Evolutionary conservation across 2,113 vertebrate species (phyloP), one percentile per base, ranked within the genome.

Genomic region (Sterrhoptilus dennistouni): DNA sequence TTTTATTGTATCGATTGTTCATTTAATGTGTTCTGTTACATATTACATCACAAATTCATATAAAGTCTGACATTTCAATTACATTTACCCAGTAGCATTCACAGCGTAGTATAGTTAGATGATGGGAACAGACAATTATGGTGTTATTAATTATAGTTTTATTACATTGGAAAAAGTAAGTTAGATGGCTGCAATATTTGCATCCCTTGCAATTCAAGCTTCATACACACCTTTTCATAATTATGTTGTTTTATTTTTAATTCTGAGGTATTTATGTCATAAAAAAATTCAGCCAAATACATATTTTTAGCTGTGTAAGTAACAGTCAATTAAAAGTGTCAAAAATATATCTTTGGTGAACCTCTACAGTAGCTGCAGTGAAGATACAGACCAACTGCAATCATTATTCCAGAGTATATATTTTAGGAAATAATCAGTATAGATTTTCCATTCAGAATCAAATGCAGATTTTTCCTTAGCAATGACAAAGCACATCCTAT

Each of bases 61-160:
- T 95, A 36, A 95, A 68, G 31, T 89, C 35, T 95, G 63, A 57
- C 60, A 87, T 95, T 95, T 92, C 83, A 81, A 65, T 96, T 87
- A 57, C 61, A 38, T 78, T 53, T 68, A 91, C 50, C 24, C 81
- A 45, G 56, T 75, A 71, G 10, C 12, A 50, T 94, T 95, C 64
- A 54, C 44, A 87, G 57, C 18, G 64, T 13, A 68, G 54, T 66
- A 42, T 22, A 70, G 80, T n/a, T 40, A 93, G 52, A 63, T 47
- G 49, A 77, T 49, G 54, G 6, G 29, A 88, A 88, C 10, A 77
- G 70, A 56, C 44, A 84, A 82, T 87, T 87, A 78, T 33, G 20
- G 7, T 6, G 3, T 66, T 83, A 95, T 71, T 95, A 92, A 78
- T 91, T 64, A 36, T 40, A 75, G 2, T 33, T 60, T 59, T 89